A percentile compares a stretch with the other conserved stretches of the same genome.
These are phyloP conservation scores for Planococcus citri DNA, from an alignment of 1,140 invertebrate genomes.

Conservation along the genomic window DNA sequence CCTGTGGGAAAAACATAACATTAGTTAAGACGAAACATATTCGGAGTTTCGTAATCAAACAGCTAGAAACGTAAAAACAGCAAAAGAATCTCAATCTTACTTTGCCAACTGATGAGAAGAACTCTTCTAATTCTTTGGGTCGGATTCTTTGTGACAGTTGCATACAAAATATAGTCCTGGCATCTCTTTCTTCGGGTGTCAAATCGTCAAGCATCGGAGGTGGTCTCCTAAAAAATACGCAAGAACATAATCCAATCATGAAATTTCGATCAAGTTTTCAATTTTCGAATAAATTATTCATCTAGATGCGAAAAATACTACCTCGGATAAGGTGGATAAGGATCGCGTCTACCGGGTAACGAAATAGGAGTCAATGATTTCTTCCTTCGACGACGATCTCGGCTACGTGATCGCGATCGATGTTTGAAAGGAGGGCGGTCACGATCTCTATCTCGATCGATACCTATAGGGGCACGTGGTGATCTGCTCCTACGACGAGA, in stretches of 20 bases:
- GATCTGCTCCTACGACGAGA: no score
- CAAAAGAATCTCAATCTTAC: conserved; percentile 40
- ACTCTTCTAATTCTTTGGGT: conserved; percentile 94
- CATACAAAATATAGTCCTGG: conserved; percentile 97
- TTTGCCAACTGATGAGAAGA: conserved; percentile 97
- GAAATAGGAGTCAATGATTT: conserved; percentile 38
- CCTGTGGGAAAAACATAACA: conserved; percentile 35
- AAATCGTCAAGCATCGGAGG: conserved; percentile 50
- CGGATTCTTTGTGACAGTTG: conserved; percentile 88
- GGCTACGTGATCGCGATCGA: conserved; percentile 14
- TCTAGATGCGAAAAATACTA: no score
- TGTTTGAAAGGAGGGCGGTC: conserved; percentile 23
- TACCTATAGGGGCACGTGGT: no score
- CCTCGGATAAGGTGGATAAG: background rate
- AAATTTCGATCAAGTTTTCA: no score
- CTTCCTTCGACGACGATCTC: conserved; percentile 31
- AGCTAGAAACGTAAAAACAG: no score
- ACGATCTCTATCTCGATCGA: conserved; percentile 15
- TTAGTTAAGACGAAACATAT: no score
- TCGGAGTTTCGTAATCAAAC: no score
- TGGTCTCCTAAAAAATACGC: background rate
- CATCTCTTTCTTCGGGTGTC: conserved; percentile 94
- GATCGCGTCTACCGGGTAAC: conserved; percentile 30
- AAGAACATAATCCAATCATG: background rate
- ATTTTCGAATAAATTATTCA: no score